Percentiles rank a stretch among this genome's conserved stretches.
These are phyloP conservation scores for Aphelocoma californica DNA, from an alignment of 2,797 vertebrate species.

Conservation along the genomic window DNA sequence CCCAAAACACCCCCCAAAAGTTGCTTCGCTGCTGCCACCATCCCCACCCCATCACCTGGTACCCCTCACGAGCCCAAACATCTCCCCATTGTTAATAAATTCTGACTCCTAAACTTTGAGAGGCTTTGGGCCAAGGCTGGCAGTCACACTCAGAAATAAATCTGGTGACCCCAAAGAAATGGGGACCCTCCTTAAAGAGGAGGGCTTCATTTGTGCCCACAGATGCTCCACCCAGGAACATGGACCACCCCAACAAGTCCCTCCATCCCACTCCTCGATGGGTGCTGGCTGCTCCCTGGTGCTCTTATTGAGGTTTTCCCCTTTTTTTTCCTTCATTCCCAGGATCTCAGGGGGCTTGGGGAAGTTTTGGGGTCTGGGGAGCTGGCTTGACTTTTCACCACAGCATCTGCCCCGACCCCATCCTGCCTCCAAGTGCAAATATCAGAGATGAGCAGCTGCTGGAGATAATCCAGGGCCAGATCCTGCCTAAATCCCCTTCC, in stretches of 20 bases:
- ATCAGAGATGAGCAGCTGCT: background rate
- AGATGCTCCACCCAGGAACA: background rate
- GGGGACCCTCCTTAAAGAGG: background rate
- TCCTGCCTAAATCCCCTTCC: background rate
- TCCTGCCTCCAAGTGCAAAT: background rate
- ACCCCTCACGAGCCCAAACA: background rate
- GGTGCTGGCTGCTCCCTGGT: background rate
- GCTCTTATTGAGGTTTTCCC: background rate
- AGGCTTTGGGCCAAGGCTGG: background rate
- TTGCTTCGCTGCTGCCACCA: background rate
- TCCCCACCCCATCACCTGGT: background rate
- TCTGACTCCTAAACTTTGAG: background rate
- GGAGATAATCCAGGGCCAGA: background rate
- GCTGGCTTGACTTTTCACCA: background rate
- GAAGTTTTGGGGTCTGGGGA: background rate
- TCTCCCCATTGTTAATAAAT: background rate
- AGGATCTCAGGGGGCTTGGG: fast-evolving
- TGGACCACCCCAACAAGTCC: fast-evolving
- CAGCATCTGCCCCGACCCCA: background rate
- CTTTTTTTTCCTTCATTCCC: background rate
- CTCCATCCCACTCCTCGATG: fast-evolving
- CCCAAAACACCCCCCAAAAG: background rate
- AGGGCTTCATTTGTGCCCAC: fast-evolving
- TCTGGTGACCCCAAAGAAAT: background rate
- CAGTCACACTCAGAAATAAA: background rate